phyloP scores from a whole-genome alignment of 1,140 invertebrate genomes.

The Hermatobates lingyangjiaoensis region DNA sequence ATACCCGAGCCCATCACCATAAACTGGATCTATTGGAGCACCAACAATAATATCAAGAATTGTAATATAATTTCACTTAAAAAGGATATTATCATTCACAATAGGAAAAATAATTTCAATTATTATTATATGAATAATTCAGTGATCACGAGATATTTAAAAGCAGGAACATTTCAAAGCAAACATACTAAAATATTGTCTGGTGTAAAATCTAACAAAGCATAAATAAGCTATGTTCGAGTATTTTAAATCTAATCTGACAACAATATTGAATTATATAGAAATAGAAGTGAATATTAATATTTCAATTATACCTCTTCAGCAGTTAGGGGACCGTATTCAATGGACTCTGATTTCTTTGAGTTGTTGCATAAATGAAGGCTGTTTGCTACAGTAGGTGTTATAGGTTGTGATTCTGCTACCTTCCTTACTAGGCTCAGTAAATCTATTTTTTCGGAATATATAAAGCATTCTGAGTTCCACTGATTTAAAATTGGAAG shows the following conservation, averaged over 20 bases:
- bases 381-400: background rate
- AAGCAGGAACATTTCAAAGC: background rate
- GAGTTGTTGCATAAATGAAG: background rate
- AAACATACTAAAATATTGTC: background rate
- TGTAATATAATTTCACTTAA: no score
- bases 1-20: no score
- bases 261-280: background rate
- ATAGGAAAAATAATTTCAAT: no score
- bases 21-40: no score
- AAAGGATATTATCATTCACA: no score
- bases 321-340: constrained; percentile 6
- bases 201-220: background rate
- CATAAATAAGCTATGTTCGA: background rate
- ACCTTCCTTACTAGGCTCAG: background rate
- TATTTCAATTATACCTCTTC: constrained; percentile 3
- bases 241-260: background rate
- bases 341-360: background rate
- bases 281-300: background rate
- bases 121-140: background rate
- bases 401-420: background rate
- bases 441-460: no score
- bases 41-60: no score
- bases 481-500: no score
- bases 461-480: no score
- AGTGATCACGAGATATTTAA: background rate